Percentiles rank a stretch among this genome's conserved stretches.
phyloP scores from a whole-genome alignment of 2,888 invertebrate genomes.

The Philhelius pedissequus region DNA sequence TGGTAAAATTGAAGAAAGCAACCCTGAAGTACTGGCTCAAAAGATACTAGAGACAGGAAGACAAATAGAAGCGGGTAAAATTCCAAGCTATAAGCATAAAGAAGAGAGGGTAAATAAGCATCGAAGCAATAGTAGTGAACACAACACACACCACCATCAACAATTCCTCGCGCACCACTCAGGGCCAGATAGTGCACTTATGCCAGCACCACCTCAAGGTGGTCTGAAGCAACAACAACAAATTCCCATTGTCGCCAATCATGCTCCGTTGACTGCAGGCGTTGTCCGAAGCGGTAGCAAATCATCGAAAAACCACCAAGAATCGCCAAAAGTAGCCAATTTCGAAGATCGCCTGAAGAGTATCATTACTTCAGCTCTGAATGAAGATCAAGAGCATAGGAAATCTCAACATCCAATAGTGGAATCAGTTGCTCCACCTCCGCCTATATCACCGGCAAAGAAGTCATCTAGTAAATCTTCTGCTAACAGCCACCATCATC shows the following conservation, averaged over 20 bases:
- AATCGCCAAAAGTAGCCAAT: conserved; percentile 91
- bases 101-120: conserved; percentile 55
- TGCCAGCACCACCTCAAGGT: conserved; percentile 76
- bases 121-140: conserved; percentile 74
- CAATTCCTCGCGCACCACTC: conserved; percentile 49
- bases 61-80: conserved; percentile 92
- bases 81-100: conserved; percentile 73
- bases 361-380: conserved; percentile 91
- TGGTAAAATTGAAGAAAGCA: conserved; percentile 94
- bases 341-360: conserved; percentile 94
- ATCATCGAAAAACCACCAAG: conserved; percentile 76
- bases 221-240: conserved; percentile 52
- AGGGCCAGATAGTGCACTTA: conserved; percentile 75
- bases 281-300: conserved; percentile 1
- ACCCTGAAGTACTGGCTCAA: conserved; percentile 92
- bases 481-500: conserved; percentile 49
- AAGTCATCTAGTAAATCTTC: conserved; percentile 76
- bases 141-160: conserved; percentile 70
- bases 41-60: conserved; percentile 94
- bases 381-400: conserved; percentile 86
- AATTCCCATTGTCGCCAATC: conserved; percentile 38
- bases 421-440: conserved; percentile 73
- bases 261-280: conserved; percentile 11
- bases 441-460: conserved; percentile 49
- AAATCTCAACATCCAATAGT: conserved; percentile 70